A percentile compares a stretch with the other conserved stretches of the same genome.
Evolutionary conservation across 2,113 vertebrate species (phyloP).

Genomic region (Andinoacara biseriatus): DNA sequence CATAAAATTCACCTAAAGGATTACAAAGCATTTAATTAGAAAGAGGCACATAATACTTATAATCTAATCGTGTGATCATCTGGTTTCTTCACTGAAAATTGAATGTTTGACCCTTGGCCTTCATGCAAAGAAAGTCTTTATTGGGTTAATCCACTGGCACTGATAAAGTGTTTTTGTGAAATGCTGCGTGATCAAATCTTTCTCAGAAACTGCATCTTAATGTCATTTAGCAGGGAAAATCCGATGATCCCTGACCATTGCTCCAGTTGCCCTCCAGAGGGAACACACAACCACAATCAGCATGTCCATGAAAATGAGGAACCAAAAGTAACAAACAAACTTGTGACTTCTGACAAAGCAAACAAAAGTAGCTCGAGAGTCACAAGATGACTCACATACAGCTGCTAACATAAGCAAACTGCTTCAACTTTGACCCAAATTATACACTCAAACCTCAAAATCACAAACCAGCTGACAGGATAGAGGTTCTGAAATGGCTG

Average conservation of each 20-base stretch:
- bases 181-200: background rate
- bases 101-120: conserved; percentile 34
- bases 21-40: conserved; percentile 64
- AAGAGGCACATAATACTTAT: background rate
- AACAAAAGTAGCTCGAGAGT: background rate
- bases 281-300: background rate
- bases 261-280: background rate
- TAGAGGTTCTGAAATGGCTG: conserved; percentile 18
- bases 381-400: background rate
- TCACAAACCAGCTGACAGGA: conserved; percentile 39
- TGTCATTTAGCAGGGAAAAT: background rate
- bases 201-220: background rate
- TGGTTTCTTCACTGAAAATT: conserved; percentile 5
- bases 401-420: conserved; percentile 19
- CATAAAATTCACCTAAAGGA: conserved; percentile 84
- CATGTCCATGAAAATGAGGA: conserved; percentile 13
- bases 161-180: conserved; percentile 10
- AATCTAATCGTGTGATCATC: conserved; percentile 9
- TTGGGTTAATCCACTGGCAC: conserved; percentile 21
- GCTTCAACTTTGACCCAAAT: conserved; percentile 37
- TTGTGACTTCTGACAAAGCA: conserved; percentile 27
- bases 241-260: background rate
- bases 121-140: conserved; percentile 14
- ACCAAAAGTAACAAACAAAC: conserved; percentile 13
- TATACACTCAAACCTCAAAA: conserved; percentile 28